Base-by-base conservation (phyloP, 2,888 invertebrate species). In the Oscheius onirici region DNA sequence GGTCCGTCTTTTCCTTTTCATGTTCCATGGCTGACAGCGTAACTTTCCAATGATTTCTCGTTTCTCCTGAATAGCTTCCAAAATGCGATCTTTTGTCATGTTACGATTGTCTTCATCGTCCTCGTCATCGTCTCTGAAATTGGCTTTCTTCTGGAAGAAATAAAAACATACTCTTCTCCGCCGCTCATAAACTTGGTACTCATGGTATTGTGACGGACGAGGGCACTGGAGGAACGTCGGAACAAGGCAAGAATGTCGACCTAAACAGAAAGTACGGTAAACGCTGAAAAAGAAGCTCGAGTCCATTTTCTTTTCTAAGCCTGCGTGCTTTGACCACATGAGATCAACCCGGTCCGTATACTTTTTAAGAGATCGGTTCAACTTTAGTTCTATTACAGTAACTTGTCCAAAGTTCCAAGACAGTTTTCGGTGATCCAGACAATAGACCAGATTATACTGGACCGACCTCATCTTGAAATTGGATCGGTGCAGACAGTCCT, bases 41-140 rank as follows among this genome's bases (percentile, higher is more conserved):
- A 89, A 69, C 70, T 83, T 86, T 24, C 84, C 84, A 49, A 89
- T 88, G 63, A 89, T 84, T 70, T 89, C 88, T 72, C 88, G 88
- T 77, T 89, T 88, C 26, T 88, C 82, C 20, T 85, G 81, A 66
- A 89, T 88, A 51, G 87, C 87, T 24, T 87, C 86, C 66, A 88
- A 73, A 15, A 88, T 81, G 34, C 84, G 80, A 49, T 86, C 84
- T 68, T 82, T 82, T 3, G 79, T 75, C 51, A 80, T 72, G 69
- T 44, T 69, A 34, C 65, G 24, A 5, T 63, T 58, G 68, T 73
- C 78, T 66, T 81, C 75, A 73, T 82, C 77, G 72, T 84, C 77
- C 58, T 80, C 81, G 51, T 82, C 83, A 43, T 84, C 84, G 22
- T 83, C 81, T 51, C 84, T 85, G 72, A 60, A 84, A 75, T 28